phyloP scores from a whole-genome alignment of 2,113 vertebrate species.

The Delphinapterus leucas region DNA sequence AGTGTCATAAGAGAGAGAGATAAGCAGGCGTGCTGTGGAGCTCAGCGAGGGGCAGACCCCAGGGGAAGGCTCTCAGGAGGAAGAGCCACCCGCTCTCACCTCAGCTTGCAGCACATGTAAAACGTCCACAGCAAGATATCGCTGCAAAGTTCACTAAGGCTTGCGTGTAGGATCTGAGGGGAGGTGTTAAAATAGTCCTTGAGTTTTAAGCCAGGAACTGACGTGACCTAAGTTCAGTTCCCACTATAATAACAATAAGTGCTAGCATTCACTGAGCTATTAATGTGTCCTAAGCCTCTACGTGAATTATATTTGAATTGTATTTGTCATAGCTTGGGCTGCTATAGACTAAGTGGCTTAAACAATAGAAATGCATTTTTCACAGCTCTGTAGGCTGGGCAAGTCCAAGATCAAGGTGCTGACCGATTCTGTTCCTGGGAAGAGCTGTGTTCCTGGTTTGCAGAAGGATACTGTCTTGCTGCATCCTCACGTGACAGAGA shows the following conservation, averaged over 20 bases:
- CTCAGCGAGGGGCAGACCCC: background rate
- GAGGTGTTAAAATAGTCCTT: accelerated
- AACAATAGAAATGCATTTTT: background rate
- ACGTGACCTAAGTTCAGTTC: background rate
- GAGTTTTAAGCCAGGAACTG: background rate
- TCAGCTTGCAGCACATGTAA: background rate
- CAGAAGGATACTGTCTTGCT: background rate
- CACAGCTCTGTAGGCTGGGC: background rate
- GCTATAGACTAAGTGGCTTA: background rate
- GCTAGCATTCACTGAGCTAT: background rate
- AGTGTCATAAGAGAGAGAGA: background rate
- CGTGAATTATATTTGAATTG: background rate
- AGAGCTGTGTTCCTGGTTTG: background rate
- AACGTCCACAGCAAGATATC: background rate
- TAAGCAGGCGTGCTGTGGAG: background rate
- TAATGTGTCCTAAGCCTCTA: background rate
- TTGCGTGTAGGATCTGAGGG: background rate
- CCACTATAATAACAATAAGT: background rate
- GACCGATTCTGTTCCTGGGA: background rate
- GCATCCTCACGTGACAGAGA: background rate
- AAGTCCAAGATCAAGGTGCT: background rate
- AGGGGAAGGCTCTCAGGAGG: background rate
- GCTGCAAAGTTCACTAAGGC: background rate
- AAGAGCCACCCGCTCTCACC: background rate
- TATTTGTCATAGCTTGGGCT: background rate